Evolutionary conservation across 2,888 invertebrate genomes (phyloP), one percentile per base, ranked within the genome.

Genomic region (Sepioteuthis lessoniana): DNA sequence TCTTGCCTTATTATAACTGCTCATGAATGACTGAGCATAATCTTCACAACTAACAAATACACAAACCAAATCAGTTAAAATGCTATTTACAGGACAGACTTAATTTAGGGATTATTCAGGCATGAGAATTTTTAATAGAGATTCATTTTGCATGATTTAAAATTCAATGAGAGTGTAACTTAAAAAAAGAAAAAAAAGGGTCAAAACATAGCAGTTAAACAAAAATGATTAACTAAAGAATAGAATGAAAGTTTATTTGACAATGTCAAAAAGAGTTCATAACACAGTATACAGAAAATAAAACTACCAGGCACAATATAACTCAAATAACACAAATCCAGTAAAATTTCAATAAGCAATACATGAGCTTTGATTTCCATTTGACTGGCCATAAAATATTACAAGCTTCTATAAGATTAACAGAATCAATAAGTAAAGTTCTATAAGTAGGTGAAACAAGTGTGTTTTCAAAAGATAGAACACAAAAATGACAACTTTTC

Each of bases 31-130:
- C 31, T 13, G 76, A n/a, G 76, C 13, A 76, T 76, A 76, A 76
- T 8, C 76, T 76, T n/a, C 31, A 31, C n/a, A 76, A n/a, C 31
- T 28, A 60, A 28, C 76, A 76, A 10, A 76, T n/a, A n/a, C n/a
- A 42, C 13, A 76, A 76, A n/a, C 31, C n/a, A 76, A 76, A n/a
- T 76, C 76, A 76, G 76, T 76, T 76, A 8, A 76, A 76, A n/a
- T 76, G 76, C 76, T 76, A n/a, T 76, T 76, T n/a, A 76, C 76
- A 76, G 76, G 76, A 76, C n/a, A 76, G n/a, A n/a, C 31, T 76
- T n/a, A 76, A 76, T n/a, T 76, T 76, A n/a, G n/a, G n/a, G 76
- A 76, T 76, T 76, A n/a, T n/a, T 76, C 76, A 76, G 76, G n/a
- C 76, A n/a, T 55, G 25, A 76, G 13, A 0, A 76, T 31, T n/a